phyloP scores from a whole-genome alignment of 2,888 invertebrate genomes.

The Acrobasis repandana region DNA sequence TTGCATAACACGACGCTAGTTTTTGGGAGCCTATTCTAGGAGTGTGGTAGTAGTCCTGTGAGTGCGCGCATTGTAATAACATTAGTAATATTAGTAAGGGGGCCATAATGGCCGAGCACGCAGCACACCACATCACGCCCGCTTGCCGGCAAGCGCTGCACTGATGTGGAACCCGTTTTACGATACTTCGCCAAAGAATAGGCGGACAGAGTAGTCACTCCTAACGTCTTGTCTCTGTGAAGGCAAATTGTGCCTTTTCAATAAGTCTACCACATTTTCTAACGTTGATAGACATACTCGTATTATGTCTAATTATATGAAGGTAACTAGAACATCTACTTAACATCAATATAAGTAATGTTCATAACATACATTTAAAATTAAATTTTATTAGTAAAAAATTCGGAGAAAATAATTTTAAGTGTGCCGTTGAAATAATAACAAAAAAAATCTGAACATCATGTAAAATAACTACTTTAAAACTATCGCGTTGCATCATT shows the following conservation, averaged over 20 bases:
- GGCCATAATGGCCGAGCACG: constrained; percentile 8
- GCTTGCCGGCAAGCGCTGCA: constrained; percentile 8
- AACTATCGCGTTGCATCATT: too few relatives aligned
- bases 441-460: too few relatives aligned
- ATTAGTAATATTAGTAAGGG: constrained; percentile 5
- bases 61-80: background rate
- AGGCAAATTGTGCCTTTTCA: background rate
- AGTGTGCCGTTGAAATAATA: too few relatives aligned
- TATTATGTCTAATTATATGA: too few relatives aligned
- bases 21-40: constrained; percentile 47
- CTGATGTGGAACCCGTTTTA: constrained; percentile 3
- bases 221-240: background rate
- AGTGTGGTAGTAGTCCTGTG: constrained; percentile 46
- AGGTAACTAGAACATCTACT: too few relatives aligned
- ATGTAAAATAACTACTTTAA: too few relatives aligned
- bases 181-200: constrained; percentile 6
- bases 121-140: constrained; percentile 4
- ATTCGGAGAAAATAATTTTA: too few relatives aligned
- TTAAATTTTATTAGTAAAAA: too few relatives aligned
- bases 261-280: background rate
- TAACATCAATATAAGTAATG: too few relatives aligned
- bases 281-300: too few relatives aligned
- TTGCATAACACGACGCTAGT: constrained; percentile 47
- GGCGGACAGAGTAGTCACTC: background rate
- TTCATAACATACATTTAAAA: too few relatives aligned